phyloP scores from a whole-genome alignment of 2,797 vertebrate species.

The Microtus californicus region DNA sequence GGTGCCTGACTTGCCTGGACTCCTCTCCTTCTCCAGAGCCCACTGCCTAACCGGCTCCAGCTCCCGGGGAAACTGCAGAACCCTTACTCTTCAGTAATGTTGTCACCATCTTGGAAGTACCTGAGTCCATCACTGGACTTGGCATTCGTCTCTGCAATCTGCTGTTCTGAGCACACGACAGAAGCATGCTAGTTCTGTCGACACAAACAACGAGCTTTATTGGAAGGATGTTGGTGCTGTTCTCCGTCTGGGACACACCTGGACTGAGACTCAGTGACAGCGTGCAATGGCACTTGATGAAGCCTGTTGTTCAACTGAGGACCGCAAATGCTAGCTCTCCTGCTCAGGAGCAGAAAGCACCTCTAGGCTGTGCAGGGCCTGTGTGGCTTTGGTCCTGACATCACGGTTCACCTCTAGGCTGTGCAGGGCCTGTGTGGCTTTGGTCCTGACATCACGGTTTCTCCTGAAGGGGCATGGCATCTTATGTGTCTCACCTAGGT shows the following conservation, averaged over 20 bases:
- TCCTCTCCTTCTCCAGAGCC: accelerated
- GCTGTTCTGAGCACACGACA: background rate
- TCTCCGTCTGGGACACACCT: accelerated
- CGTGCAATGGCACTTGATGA: accelerated
- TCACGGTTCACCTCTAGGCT: background rate
- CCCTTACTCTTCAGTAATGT: background rate
- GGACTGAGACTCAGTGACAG: accelerated
- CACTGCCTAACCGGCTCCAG: accelerated
- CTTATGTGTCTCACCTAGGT: no score
- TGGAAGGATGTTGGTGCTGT: background rate
- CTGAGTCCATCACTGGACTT: background rate
- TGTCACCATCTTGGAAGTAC: background rate
- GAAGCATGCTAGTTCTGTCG: background rate
- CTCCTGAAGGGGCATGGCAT: background rate
- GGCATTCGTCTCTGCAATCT: background rate
- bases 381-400: accelerated
- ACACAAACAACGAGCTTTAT: accelerated
- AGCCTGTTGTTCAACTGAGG: background rate
- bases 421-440: accelerated
- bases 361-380: background rate
- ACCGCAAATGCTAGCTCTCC: background rate
- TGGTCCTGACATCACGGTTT: accelerated
- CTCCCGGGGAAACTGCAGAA: accelerated
- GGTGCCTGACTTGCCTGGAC: accelerated
- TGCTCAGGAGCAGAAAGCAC: accelerated